These are phyloP conservation scores for Lithobates pipiens DNA, from an alignment of 2,797 vertebrate species.

Conservation along the genomic window DNA sequence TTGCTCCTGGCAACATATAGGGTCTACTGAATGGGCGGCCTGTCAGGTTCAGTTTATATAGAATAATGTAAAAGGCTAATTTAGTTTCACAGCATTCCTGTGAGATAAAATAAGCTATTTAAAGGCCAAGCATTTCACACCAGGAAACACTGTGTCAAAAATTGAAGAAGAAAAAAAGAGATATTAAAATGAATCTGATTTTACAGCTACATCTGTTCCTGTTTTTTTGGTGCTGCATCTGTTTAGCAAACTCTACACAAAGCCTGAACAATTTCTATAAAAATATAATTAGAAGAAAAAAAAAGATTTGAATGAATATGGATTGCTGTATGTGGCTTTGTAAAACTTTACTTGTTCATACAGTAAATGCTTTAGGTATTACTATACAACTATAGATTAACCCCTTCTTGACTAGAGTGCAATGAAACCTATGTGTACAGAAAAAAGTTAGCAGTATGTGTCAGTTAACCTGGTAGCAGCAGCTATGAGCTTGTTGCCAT, in stretches of 20 bases:
- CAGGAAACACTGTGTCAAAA: constrained; percentile 32
- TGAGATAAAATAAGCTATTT: constrained; percentile 32
- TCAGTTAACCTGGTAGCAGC: no score
- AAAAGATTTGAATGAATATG: no score
- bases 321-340: no score
- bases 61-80: neutral
- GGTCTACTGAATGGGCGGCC: no score
- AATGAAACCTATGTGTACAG: no score
- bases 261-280: constrained; percentile 1
- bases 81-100: neutral
- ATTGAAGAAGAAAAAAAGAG: neutral
- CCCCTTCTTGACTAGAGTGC: no score
- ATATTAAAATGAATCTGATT: constrained; percentile 51
- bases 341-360: no score
- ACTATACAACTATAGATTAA: no score
- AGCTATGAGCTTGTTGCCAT: no score
- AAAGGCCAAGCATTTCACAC: constrained; percentile 30
- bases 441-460: no score
- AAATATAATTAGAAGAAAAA: constrained; percentile 5
- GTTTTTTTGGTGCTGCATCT: constrained; percentile 44
- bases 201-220: constrained; percentile 52
- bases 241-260: constrained; percentile 17
- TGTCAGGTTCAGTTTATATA: neutral
- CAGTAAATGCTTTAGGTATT: no score
- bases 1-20: no score